phyloP scores from a whole-genome alignment of 2,113 vertebrate genomes.

The Perca flavescens region DNA sequence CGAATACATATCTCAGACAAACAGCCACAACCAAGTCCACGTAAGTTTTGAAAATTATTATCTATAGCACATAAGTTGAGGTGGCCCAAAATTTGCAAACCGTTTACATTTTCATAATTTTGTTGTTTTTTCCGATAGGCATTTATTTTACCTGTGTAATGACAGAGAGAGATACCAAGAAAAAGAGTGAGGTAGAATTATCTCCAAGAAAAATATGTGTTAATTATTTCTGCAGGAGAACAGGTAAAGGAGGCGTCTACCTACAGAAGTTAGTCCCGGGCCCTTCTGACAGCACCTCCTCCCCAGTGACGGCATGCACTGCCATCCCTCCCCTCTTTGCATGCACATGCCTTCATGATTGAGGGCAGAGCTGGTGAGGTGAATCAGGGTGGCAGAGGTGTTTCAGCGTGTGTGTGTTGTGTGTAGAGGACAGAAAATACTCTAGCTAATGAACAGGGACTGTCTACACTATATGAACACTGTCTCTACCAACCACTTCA shows the following conservation, averaged over 20 bases:
- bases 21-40: background rate
- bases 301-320: slow-evolving; percentile 31
- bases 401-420: background rate
- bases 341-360: slow-evolving; percentile 41
- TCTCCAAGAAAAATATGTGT: slow-evolving; percentile 1
- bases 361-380: slow-evolving; percentile 46
- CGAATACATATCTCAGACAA: background rate
- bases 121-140: background rate
- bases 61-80: background rate
- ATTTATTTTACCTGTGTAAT: background rate
- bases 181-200: background rate
- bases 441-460: slow-evolving; percentile 15
- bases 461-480: background rate
- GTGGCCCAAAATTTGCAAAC: background rate
- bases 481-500: slow-evolving; percentile 18
- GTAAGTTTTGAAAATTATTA: background rate
- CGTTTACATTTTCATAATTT: background rate
- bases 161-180: background rate
- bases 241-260: slow-evolving; percentile 21
- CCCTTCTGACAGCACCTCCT: slow-evolving; percentile 11
- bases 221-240: slow-evolving; percentile 29
- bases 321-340: slow-evolving; percentile 31
- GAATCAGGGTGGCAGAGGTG: slow-evolving; percentile 39
- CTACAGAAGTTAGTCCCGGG: slow-evolving; percentile 40
- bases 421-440: slow-evolving; percentile 1